Evolutionary conservation across 2,888 invertebrate species (phyloP).

Genomic region (Anodontia alba): DNA sequence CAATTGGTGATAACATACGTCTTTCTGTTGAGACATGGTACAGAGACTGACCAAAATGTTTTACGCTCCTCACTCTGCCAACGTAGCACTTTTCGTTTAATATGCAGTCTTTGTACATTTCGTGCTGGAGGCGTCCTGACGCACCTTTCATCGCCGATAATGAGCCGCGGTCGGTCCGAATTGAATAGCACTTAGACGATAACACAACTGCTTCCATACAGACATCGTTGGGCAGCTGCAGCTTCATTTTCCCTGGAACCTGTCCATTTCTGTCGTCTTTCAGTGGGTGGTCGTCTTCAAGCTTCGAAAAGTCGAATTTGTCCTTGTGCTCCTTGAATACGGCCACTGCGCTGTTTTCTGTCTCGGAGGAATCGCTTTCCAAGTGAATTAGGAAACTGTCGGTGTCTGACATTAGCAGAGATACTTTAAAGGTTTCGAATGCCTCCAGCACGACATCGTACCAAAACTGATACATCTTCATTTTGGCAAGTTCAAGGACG

Average conservation of each 20-base stretch:
- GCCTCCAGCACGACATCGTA: constrained; percentile 13
- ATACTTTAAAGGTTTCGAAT: background rate
- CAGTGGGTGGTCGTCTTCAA: constrained; percentile 19
- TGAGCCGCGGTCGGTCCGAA: constrained; percentile 9
- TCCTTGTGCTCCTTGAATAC: constrained; percentile 3
- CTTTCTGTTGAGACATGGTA: constrained; percentile 9
- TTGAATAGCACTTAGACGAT: constrained; percentile 25
- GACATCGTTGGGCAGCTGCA: background rate
- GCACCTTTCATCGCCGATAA: constrained; percentile 16
- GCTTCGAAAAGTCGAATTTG: constrained; percentile 19
- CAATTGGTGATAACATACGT: constrained; percentile 6
- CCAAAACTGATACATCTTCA: constrained; percentile 9
- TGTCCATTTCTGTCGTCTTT: constrained; percentile 6
- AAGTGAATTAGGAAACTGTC: constrained; percentile 18
- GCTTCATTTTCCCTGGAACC: constrained; percentile 21
- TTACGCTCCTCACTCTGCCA: background rate
- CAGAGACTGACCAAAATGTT: constrained; percentile 11
- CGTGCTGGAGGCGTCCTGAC: constrained; percentile 1
- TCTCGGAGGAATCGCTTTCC: background rate
- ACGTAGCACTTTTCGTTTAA: background rate
- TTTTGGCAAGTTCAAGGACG: constrained; percentile 20
- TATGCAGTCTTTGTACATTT: constrained; percentile 11
- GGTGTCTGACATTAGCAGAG: constrained; percentile 20
- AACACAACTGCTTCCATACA: constrained; percentile 17
- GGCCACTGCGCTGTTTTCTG: background rate